Conservation (phyloP, 2,797 vertebrate species). For the Thaleichthys pacificus region DNA sequence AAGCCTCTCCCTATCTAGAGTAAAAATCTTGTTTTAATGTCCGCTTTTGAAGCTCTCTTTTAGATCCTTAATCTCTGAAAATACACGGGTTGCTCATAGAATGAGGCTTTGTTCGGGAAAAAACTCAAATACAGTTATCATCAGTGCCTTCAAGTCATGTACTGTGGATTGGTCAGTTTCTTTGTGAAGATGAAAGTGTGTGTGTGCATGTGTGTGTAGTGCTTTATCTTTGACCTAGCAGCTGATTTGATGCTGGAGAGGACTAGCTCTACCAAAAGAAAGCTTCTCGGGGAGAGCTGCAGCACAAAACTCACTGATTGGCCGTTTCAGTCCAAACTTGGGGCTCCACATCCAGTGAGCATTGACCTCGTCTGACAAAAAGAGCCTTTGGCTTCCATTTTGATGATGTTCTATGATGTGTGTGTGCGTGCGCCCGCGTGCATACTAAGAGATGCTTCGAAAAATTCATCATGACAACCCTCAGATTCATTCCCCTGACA, state of each 20-base stretch:
- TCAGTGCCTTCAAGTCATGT: conserved; percentile 1
- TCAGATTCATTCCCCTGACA: too few species aligned
- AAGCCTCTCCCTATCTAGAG: conserved; percentile 25
- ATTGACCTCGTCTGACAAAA: background rate
- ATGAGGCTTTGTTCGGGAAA: background rate
- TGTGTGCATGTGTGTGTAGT: background rate
- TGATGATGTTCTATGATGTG: background rate
- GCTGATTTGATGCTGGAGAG: conserved; percentile 23
- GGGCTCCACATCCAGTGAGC: background rate
- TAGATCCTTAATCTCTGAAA: conserved; percentile 38
- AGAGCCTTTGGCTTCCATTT: background rate
- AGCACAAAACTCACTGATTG: background rate
- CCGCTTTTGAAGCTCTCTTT: conserved; percentile 38
- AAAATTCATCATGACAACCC: too few species aligned
- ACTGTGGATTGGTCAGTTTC: conserved; percentile 28
- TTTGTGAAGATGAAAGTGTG: conserved; percentile 15
- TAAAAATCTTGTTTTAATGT: conserved; percentile 34
- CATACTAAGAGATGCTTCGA: background rate
- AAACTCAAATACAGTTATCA: background rate
- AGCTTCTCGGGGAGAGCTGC: background rate
- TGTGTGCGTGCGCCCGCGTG: background rate
- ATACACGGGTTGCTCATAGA: background rate
- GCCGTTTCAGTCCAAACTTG: background rate
- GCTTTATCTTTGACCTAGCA: conserved; percentile 18
- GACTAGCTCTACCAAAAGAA: background rate